Evolutionary conservation across 2,888 invertebrate genomes (phyloP), one percentile per base, ranked within the genome.

Genomic region (Marasmarcha lunaedactyla): DNA sequence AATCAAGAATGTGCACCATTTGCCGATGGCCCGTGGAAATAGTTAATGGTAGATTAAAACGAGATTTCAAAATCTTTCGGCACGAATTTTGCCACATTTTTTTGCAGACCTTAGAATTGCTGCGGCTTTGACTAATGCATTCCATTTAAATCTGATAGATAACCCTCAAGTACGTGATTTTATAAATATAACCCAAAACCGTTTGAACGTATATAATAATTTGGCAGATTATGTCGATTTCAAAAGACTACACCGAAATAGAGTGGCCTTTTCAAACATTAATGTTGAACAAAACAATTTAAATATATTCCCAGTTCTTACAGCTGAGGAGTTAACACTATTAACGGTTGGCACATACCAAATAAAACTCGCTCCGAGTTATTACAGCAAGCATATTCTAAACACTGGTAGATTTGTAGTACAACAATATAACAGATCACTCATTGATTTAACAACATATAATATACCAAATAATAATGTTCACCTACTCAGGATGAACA

Each of bases 91-190:
- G 15, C 36, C 20, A 20, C 20, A 20, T 15, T 38, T 41, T 37
- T 38, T 35, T 15, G 36, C 39, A 25, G 44, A 45, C 20, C 35
- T 45, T 34, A 25, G 25, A 20, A 45, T 45, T 27, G 42, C 44
- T 35, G 44, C 42, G 20, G 44, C 44, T 3, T n/a, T 45, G 30
- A 45, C 33, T 1, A 45, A 42, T 39, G 38, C 34, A 25, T 42
- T 42, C 15, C 44, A 42, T 20, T 20, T 42, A n/a, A 25, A 33
- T 27, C 39, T 42, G 7, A 27, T 39, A 40, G 40, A 44, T 33
- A 37, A 20, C 38, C 12, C 38, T 14, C 10, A 44, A 42, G 41
- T 40, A 40, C 30, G 37, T 9, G 40, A 40, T 12, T 44, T 42
- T 35, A 42, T 44, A 10, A 40, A 40, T 36, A 42, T 44, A 40